A percentile compares a stretch with the other conserved stretches of the same genome.
Evolutionary conservation across 2,888 invertebrate genomes (phyloP).

Genomic region (Stenodera caucasica): DNA sequence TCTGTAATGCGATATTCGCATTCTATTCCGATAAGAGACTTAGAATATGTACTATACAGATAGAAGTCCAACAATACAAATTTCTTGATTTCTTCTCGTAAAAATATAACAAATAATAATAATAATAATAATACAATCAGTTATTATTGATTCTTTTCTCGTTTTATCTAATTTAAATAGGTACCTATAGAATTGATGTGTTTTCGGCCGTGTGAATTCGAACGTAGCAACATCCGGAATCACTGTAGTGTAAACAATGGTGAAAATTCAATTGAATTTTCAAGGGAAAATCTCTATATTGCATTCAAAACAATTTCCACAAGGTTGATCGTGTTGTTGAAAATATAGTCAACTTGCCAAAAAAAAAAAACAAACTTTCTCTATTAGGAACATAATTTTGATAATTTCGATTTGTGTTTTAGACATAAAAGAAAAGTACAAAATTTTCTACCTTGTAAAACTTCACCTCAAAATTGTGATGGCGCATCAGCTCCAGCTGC

Average conservation of each 20-base stretch:
- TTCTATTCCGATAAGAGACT: not conserved
- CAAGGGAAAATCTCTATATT: conserved; percentile 34
- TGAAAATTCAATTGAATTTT: conserved; percentile 38
- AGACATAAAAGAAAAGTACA: conserved; percentile 87
- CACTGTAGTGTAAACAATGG: conserved; percentile 34
- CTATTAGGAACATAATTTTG: not conserved
- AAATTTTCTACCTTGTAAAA: conserved; percentile 81
- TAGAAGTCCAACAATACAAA: no score
- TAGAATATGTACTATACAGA: not conserved
- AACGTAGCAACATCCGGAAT: conserved; percentile 19
- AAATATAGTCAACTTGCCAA: not conserved
- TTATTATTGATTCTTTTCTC: not conserved
- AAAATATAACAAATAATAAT: not conserved
- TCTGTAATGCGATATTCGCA: not conserved
- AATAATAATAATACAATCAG: not conserved
- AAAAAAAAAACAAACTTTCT: no score
- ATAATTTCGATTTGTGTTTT: conserved; percentile 52
- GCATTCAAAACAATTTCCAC: conserved; percentile 37
- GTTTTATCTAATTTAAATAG: not conserved
- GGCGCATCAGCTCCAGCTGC: conserved; percentile 62
- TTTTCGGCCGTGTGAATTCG: conserved; percentile 12
- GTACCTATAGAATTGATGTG: not conserved
- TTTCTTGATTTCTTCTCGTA: not conserved
- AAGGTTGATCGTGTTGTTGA: conserved; percentile 34
- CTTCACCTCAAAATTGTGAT: conserved; percentile 64